A percentile compares a stretch with the other conserved stretches of the same genome.
phyloP scores from a whole-genome alignment of 1,140 invertebrate genomes.

The Copidosoma floridanum region DNA sequence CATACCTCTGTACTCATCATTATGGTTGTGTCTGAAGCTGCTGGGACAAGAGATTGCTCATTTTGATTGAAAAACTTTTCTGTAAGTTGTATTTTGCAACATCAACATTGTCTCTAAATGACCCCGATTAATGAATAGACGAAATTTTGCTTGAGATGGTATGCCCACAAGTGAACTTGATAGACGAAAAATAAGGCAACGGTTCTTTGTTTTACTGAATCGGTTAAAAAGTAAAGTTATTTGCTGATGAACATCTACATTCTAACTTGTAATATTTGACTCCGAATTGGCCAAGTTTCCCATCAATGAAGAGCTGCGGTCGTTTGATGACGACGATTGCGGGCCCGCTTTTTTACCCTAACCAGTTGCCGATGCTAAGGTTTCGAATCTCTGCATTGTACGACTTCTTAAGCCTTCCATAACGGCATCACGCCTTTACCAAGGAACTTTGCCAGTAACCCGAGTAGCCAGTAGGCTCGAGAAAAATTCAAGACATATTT shows the following conservation, averaged over 20 bases:
- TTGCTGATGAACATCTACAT: not conserved
- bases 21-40: not conserved
- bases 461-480: too few species aligned
- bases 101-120: not conserved
- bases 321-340: too few species aligned
- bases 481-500: too few species aligned
- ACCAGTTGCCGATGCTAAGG: too few species aligned
- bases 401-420: too few species aligned
- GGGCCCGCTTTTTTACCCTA: too few species aligned
- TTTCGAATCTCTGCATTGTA: too few species aligned
- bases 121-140: not conserved
- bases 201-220: not conserved
- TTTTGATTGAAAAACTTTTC: not conserved
- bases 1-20: not conserved
- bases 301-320: too few species aligned
- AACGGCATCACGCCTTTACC: too few species aligned
- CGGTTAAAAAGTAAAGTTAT: slow-evolving; percentile 1
- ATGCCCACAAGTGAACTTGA: not conserved
- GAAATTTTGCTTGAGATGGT: slow-evolving; percentile 13
- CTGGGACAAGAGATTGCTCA: not conserved
- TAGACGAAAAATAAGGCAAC: not conserved
- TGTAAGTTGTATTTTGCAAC: slow-evolving; percentile 2
- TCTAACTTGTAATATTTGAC: too few species aligned
- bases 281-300: too few species aligned
- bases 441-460: too few species aligned